Evolutionary conservation across 1,140 invertebrate species (phyloP).

Genomic region (Conus betulinus): DNA sequence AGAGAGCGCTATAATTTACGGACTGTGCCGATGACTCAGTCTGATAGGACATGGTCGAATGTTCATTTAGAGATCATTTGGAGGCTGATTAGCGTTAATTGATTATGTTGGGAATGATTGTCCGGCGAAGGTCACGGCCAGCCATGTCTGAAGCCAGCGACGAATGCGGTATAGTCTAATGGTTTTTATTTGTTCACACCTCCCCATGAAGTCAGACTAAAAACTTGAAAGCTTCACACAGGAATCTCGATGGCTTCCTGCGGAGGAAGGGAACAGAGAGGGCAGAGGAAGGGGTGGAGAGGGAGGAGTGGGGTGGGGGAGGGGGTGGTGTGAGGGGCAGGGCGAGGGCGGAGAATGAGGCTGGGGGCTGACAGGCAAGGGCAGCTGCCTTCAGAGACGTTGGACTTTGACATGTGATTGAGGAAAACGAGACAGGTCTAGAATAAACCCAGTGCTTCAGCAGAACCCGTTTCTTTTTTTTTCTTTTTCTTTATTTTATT

Average conservation of each 20-base stretch:
- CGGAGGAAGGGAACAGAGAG: conserved; percentile 26
- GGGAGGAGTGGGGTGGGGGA: conserved; percentile 14
- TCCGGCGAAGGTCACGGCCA: not conserved
- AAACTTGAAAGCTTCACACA: not conserved
- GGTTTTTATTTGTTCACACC: not conserved
- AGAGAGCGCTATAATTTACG: no score
- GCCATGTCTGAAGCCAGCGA: not conserved
- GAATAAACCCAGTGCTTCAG: no score
- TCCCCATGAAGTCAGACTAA: not conserved
- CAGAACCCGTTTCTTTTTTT: no score
- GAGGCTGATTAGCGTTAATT: conserved; percentile 16
- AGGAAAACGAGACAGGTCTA: no score
- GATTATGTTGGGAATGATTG: not conserved
- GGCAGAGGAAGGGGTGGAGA: conserved; percentile 29
- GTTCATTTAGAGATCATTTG: not conserved
- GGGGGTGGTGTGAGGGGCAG: no score
- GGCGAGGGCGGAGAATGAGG: no score
- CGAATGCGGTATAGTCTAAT: not conserved
- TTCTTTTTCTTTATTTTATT: no score
- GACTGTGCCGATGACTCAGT: not conserved
- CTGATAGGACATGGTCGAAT: not conserved
- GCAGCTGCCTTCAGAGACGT: no score
- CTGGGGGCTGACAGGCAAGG: no score
- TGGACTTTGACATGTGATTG: no score
- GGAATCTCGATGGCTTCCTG: not conserved